phyloP scores from a whole-genome alignment of 2,113 vertebrate species.

The Eudyptes chrysolophus region DNA sequence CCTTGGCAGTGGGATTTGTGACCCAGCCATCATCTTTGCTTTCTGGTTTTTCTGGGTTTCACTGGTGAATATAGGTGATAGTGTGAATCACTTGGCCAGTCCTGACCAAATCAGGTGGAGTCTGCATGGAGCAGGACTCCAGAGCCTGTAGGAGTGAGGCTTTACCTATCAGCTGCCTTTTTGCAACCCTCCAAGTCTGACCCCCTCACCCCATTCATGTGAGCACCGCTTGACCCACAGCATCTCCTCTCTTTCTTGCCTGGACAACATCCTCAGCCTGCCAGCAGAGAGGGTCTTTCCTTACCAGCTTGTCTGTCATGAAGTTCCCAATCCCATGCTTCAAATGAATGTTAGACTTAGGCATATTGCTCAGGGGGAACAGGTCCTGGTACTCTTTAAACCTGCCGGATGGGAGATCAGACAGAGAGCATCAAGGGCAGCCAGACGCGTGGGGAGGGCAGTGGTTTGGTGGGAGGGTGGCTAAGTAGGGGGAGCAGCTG shows the following conservation, averaged over 20 bases:
- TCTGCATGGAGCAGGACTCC: not conserved
- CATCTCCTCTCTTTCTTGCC: not conserved
- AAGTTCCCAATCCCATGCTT: not conserved
- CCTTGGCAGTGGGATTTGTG: not conserved
- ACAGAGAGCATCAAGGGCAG: not conserved
- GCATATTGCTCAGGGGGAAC: not conserved
- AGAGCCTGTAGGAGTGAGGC: not conserved
- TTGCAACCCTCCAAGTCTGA: not conserved
- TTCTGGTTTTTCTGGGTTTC: not conserved
- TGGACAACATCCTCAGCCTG: not conserved
- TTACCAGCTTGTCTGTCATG: not conserved
- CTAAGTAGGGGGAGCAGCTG: not conserved
- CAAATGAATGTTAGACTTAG: not conserved
- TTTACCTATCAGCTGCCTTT: not conserved
- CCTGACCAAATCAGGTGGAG: not conserved
- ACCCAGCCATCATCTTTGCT: not conserved
- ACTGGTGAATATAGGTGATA: not conserved
- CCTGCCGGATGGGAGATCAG: slow-evolving; percentile 30
- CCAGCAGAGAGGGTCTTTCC: not conserved
- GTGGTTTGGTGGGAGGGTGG: not conserved
- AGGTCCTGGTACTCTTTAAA: slow-evolving; percentile 62
- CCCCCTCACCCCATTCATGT: not conserved
- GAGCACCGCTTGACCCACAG: not conserved
- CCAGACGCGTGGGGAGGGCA: not conserved
- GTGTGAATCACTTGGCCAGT: not conserved